These are phyloP conservation scores for Nylanderia fulva DNA, from an alignment of 1,140 invertebrate genomes.

Conservation along the genomic window DNA sequence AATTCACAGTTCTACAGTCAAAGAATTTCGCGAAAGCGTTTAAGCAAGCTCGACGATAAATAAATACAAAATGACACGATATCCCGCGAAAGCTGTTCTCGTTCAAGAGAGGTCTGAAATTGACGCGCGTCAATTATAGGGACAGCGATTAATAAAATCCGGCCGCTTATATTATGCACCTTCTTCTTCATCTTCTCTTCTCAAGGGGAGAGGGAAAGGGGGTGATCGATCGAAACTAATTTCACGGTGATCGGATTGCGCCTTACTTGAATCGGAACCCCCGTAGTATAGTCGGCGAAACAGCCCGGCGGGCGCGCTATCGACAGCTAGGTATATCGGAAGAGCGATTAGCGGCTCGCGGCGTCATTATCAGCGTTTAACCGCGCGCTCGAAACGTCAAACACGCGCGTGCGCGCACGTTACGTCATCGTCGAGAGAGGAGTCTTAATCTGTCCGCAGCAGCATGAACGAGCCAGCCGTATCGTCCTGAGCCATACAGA, in stretches of 20 bases:
- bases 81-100: neutral
- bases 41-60: too few species aligned
- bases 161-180: neutral
- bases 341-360: conserved; percentile 30
- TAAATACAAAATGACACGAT: too few species aligned
- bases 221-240: neutral
- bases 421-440: neutral
- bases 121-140: too few species aligned
- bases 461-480: conserved; percentile 70
- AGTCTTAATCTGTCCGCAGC: conserved; percentile 41
- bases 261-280: conserved; percentile 11
- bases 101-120: neutral
- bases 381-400: conserved; percentile 36
- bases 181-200: neutral
- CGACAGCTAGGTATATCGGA: conserved; percentile 43
- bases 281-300: neutral
- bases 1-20: too few species aligned
- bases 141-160: neutral
- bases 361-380: conserved; percentile 44
- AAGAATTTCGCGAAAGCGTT: too few species aligned
- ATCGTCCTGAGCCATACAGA: conserved; percentile 77
- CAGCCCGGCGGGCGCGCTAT: conserved; percentile 21
- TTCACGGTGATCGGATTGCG: neutral
- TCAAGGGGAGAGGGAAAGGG: too few species aligned
- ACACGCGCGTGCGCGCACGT: neutral